These are phyloP conservation scores for Lasioglossum figueresi DNA, from an alignment of 2,888 invertebrate genomes.

Conservation along the genomic window DNA sequence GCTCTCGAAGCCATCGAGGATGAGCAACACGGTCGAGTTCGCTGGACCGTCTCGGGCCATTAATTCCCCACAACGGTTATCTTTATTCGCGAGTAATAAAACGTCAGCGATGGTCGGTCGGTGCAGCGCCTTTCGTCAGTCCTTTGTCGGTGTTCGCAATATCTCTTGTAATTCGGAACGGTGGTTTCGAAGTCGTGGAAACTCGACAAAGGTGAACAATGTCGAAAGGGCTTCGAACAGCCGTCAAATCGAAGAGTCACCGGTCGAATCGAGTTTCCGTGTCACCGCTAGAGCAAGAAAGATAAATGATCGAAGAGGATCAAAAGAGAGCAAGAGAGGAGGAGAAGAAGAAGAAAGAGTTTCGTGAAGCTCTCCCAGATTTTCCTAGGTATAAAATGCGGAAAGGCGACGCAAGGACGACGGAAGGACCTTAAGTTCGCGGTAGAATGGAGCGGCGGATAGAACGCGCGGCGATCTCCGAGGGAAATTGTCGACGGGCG, in stretches of 20 bases:
- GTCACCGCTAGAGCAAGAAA: neutral
- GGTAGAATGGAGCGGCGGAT: neutral
- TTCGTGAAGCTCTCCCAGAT: neutral
- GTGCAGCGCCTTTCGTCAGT: neutral
- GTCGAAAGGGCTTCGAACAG: neutral
- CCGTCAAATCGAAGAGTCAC: conserved; percentile 14
- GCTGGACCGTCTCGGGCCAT: neutral
- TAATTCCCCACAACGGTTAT: neutral
- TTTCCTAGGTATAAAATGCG: neutral
- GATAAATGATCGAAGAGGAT: neutral
- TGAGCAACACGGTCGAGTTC: neutral
- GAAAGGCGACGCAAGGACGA: neutral
- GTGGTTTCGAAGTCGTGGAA: neutral
- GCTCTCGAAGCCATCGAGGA: neutral
- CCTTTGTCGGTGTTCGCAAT: neutral
- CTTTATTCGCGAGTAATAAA: neutral
- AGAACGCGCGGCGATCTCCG: conserved; percentile 11
- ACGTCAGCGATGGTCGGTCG: neutral
- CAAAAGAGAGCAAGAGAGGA: neutral
- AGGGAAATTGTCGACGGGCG: neutral
- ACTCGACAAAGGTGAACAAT: neutral
- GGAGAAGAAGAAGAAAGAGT: neutral
- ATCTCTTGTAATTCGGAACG: neutral
- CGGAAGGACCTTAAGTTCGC: neutral
- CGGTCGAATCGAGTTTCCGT: neutral